phyloP scores from a whole-genome alignment of 2,888 invertebrate species.

The Megalurothrips usitatus region DNA sequence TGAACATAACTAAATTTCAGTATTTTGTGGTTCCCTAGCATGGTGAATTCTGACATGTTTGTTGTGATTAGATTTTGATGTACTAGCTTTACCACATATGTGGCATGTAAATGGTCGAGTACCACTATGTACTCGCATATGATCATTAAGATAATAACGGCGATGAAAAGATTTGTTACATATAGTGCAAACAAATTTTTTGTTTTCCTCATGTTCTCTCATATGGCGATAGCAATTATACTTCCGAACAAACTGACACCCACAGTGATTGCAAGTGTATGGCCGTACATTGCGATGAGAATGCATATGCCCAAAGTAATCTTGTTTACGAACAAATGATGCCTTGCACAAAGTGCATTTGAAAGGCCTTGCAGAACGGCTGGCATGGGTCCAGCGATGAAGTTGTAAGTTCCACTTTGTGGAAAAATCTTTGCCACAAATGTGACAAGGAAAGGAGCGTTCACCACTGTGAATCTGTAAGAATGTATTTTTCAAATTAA shows the following conservation, averaged over 20 bases:
- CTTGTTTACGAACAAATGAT: slow-evolving; percentile 76
- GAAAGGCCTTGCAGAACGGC: slow-evolving; percentile 75
- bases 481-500: neutral
- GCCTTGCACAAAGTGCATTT: slow-evolving; percentile 79
- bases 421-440: slow-evolving; percentile 80
- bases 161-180: slow-evolving; percentile 83
- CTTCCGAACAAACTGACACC: slow-evolving; percentile 81
- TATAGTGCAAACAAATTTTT: slow-evolving; percentile 65
- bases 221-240: slow-evolving; percentile 84
- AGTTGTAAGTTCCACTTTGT: slow-evolving; percentile 87
- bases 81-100: slow-evolving; percentile 83
- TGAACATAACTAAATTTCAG: slow-evolving; percentile 58
- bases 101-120: slow-evolving; percentile 77
- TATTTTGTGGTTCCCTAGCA: slow-evolving; percentile 79
- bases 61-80: slow-evolving; percentile 86
- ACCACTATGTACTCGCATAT: slow-evolving; percentile 80
- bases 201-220: slow-evolving; percentile 69
- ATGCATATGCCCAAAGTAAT: slow-evolving; percentile 79
- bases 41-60: slow-evolving; percentile 87
- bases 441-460: slow-evolving; percentile 71
- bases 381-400: slow-evolving; percentile 84
- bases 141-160: slow-evolving; percentile 81
- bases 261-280: slow-evolving; percentile 85
- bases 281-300: slow-evolving; percentile 78
- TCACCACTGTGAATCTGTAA: slow-evolving; percentile 59